These are phyloP conservation scores for Amphipoea oculea DNA, from an alignment of 2,888 invertebrate genomes.

Conservation along the genomic window DNA sequence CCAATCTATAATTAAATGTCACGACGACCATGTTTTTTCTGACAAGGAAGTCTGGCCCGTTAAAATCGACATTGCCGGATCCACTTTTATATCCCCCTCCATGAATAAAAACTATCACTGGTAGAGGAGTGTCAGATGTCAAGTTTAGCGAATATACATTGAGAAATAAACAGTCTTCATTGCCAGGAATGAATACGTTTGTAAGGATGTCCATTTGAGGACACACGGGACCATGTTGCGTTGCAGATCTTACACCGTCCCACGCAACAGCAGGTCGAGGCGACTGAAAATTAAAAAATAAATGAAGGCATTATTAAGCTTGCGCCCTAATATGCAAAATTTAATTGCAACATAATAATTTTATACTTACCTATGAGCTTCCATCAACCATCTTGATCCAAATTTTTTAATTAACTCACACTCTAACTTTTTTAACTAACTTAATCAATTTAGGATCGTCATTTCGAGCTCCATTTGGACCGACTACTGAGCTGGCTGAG, in stretches of 20 bases:
- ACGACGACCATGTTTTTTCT: constrained; percentile 31
- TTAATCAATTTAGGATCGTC: not conserved
- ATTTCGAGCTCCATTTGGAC: not conserved
- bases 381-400: too few relatives aligned
- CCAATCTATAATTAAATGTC: constrained; percentile 45
- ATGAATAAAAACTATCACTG: constrained; percentile 43
- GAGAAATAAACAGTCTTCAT: constrained; percentile 46
- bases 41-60: constrained; percentile 42
- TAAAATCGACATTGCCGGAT: constrained; percentile 32
- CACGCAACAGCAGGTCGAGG: constrained; percentile 26
- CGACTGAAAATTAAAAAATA: constrained; percentile 18
- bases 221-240: constrained; percentile 34
- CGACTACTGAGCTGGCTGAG: not conserved
- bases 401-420: not conserved
- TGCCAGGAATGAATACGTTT: constrained; percentile 21
- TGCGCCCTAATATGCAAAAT: too few relatives aligned
- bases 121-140: constrained; percentile 15
- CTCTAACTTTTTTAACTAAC: not conserved
- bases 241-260: constrained; percentile 31
- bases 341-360: too few relatives aligned
- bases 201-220: constrained; percentile 26
- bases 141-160: constrained; percentile 46
- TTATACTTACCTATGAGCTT: too few relatives aligned
- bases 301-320: not conserved
- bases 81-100: constrained; percentile 42